Evolutionary conservation across 2,113 vertebrate genomes (phyloP), one percentile per base, ranked within the genome.

Genomic region (Oreochromis spilurus): DNA sequence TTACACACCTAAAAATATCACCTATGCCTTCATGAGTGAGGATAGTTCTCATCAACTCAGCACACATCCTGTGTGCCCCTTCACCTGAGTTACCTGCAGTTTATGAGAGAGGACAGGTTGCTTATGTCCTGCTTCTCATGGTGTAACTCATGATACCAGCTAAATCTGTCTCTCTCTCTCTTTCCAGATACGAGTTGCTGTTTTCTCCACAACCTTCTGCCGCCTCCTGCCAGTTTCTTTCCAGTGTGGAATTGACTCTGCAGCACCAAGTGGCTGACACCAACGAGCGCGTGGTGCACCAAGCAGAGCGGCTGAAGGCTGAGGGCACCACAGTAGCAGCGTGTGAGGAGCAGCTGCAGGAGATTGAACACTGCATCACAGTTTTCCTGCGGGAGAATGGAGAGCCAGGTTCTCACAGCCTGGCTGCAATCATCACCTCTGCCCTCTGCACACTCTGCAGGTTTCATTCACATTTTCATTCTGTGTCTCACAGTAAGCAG

Each of bases 281-380:
- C 16, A 99, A 99, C 31, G 97, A 91, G 58, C 93, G 97, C 0
- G 96, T 99, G 1, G 93, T 99, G 90, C 95, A 97, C 84, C 98
- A 99, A 84, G 97, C 98, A 43, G 98, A 99, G 70, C 96, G 98
- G 0, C 94, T 99, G 52, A 99, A 99, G 90, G 97, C 97, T 3
- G 99, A 99, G 95, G 98, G 97, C 0, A 97, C 97, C 6, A 97
- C 97, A 0, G 96, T 97, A 1, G 95, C 96, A 0, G 97, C 97
- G 29, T 99, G 98, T 36, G 98, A 99, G 93, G 98, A 99, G 87
- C 98, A 99, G 94, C 91, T 99, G 84, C 98, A 99, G 92, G 98
- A 99, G 96, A 99, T 99, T 5, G 98, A 99, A 79, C 97, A 97
- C 85, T 99, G 98, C 93, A 99, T 99, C 38, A 97, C 96, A 7